phyloP scores from a whole-genome alignment of 1,140 invertebrate genomes.

The Caerostris extrusa region DNA sequence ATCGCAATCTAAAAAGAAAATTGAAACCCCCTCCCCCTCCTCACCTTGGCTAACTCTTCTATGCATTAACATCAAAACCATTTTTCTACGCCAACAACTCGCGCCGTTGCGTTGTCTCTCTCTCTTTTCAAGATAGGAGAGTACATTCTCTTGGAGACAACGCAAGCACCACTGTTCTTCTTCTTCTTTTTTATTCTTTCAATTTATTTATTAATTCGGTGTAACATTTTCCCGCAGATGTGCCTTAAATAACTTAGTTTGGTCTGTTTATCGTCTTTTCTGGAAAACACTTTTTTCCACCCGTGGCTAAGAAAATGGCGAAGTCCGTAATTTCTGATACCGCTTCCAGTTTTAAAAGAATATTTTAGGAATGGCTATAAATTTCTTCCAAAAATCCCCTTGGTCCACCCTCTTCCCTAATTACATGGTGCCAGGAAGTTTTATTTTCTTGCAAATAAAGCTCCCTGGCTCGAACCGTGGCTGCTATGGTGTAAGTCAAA shows the following conservation, averaged over 20 bases:
- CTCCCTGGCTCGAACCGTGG: background rate
- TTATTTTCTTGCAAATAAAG: conserved; percentile 63
- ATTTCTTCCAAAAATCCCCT: conserved; percentile 56
- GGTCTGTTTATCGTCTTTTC: conserved; percentile 51
- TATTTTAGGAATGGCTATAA: background rate
- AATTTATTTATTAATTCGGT: conserved; percentile 72
- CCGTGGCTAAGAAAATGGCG: background rate
- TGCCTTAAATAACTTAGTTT: conserved; percentile 73
- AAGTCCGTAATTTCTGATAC: conserved; percentile 46
- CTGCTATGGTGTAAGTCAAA: background rate
- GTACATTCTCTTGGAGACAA: conserved; percentile 22
- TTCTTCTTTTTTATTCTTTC: background rate
- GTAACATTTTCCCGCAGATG: conserved; percentile 62
- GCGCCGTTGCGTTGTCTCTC: background rate
- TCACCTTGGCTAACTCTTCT: conserved; percentile 42
- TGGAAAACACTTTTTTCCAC: conserved; percentile 61
- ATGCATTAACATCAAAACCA: conserved; percentile 15
- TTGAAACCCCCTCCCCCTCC: conserved; percentile 60
- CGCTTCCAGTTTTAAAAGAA: background rate
- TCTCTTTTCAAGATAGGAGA: background rate
- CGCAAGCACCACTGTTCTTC: background rate
- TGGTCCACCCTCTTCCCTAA: background rate
- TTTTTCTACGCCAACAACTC: conserved; percentile 67
- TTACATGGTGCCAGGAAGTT: conserved; percentile 22
- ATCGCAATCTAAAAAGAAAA: conserved; percentile 73